Conservation (phyloP, 2,888 invertebrate species). For the Drosophila subsilvestris region DNA sequence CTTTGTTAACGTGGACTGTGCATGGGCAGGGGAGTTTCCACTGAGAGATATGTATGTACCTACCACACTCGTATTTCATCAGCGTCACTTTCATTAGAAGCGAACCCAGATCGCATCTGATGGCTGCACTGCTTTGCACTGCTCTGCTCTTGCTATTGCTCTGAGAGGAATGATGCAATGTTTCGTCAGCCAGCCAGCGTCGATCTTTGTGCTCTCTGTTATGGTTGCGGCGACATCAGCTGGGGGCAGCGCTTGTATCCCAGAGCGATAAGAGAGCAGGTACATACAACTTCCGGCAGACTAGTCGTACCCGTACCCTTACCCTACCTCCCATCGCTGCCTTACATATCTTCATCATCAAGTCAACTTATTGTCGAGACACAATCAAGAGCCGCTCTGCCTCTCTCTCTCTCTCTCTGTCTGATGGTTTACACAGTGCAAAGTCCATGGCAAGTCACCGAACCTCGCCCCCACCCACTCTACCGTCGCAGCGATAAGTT, state of each 20-base stretch:
- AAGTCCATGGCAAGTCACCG: conserved; percentile 4
- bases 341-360: too few species aligned
- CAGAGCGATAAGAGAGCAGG: conserved; percentile 10
- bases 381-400: background rate
- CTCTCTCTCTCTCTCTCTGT: background rate
- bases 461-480: background rate
- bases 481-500: background rate
- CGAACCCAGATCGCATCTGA: background rate
- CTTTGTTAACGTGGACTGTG: background rate
- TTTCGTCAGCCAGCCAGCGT: conserved; percentile 72
- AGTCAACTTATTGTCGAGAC: background rate
- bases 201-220: conserved; percentile 26
- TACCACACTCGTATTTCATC: background rate
- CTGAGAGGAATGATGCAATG: conserved; percentile 73
- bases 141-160: background rate
- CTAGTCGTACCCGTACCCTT: background rate
- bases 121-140: background rate
- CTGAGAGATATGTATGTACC: too few species aligned
- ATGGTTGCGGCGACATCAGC: conserved; percentile 11
- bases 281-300: conserved; percentile 11
- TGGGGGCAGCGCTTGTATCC: background rate
- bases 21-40: conserved; percentile 1
- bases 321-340: too few species aligned
- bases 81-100: conserved; percentile 66
- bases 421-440: background rate